These are phyloP conservation scores for Phyllotreta striolata DNA, from an alignment of 2,888 invertebrate species.

Conservation along the genomic window DNA sequence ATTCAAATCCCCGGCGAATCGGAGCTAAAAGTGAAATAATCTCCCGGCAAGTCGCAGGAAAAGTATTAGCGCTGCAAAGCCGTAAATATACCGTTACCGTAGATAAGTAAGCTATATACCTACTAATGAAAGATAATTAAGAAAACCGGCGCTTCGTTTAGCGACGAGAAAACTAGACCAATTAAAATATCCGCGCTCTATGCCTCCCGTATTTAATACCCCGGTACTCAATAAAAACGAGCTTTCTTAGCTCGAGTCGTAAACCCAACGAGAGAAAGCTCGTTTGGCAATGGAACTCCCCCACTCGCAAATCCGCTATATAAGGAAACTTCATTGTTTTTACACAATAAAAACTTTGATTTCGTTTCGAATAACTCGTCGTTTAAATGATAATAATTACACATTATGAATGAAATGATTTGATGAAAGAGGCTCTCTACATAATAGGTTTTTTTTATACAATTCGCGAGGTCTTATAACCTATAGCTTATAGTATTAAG, in stretches of 20 bases:
- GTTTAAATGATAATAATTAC: no score
- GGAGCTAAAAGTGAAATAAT: constrained; percentile 22
- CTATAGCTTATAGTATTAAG: no score
- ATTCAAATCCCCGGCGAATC: background rate
- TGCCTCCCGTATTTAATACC: constrained; percentile 4
- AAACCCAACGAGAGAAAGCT: constrained; percentile 3
- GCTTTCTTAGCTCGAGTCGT: constrained; percentile 14
- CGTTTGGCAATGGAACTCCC: constrained; percentile 3
- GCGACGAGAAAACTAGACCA: constrained; percentile 16
- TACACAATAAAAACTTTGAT: background rate
- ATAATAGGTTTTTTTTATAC: no score
- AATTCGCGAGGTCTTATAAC: no score
- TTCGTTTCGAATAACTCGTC: no score
- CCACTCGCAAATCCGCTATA: background rate
- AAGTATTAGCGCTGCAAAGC: constrained; percentile 15
- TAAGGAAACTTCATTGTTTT: background rate
- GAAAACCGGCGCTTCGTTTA: constrained; percentile 20
- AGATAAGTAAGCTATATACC: constrained; percentile 17
- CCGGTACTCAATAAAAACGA: constrained; percentile 14
- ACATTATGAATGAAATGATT: no score
- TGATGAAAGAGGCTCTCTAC: no score
- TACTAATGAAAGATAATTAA: constrained; percentile 31
- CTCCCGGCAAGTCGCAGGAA: constrained; percentile 16
- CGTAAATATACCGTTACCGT: constrained; percentile 14
- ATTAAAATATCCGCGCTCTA: constrained; percentile 7